Evolutionary conservation across 2,113 vertebrate genomes (phyloP).

Genomic region (Cephalopterus ornatus): DNA sequence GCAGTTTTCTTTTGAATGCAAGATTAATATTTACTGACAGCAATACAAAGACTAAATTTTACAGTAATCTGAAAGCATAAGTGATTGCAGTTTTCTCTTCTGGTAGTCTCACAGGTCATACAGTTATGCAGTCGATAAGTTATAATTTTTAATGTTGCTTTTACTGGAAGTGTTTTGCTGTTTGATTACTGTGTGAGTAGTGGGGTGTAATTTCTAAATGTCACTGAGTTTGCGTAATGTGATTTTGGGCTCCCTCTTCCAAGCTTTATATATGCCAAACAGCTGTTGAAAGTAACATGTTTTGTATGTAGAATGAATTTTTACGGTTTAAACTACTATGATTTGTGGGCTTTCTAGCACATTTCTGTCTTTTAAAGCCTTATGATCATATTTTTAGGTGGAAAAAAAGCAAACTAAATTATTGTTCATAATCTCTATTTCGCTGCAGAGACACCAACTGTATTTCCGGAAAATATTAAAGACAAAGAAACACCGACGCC

Average conservation of each 20-base stretch:
- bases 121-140: not conserved
- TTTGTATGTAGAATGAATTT: not conserved
- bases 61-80: not conserved
- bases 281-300: not conserved
- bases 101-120: not conserved
- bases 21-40: not conserved
- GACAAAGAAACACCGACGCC: constrained; percentile 78
- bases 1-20: not conserved
- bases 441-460: constrained; percentile 79
- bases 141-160: not conserved
- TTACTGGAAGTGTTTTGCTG: not conserved
- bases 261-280: not conserved
- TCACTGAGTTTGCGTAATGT: not conserved
- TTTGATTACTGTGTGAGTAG: not conserved
- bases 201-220: not conserved
- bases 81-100: not conserved
- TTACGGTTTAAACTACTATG: not conserved
- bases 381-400: not conserved
- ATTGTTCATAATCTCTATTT: constrained; percentile 45
- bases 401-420: not conserved
- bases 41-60: not conserved
- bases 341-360: not conserved
- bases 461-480: constrained; percentile 80
- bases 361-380: not conserved
- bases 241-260: not conserved